Evolutionary conservation across 2,888 invertebrate genomes (phyloP).

Genomic region (Scaeva pyrastri): DNA sequence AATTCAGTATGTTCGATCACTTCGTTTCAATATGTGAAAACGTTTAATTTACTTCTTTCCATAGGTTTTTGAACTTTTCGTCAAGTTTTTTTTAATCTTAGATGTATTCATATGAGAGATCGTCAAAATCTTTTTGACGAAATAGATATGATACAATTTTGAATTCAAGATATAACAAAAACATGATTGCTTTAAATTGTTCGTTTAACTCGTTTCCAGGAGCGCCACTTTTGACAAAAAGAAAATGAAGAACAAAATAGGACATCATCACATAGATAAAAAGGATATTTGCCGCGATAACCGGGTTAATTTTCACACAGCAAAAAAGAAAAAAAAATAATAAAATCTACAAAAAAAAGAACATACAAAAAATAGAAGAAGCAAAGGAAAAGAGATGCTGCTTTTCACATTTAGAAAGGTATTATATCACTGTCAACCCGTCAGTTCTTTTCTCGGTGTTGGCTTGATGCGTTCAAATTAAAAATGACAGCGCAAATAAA

Average conservation of each 20-base stretch:
- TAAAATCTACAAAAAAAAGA: background rate
- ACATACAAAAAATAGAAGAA: too few relatives aligned
- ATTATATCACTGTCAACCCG: slow-evolving; percentile 58
- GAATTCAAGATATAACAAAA: background rate
- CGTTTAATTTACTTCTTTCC: too few relatives aligned
- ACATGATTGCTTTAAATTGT: background rate
- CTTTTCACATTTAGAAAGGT: slow-evolving; percentile 66
- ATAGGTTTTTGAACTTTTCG: too few relatives aligned
- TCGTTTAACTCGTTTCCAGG: too few relatives aligned
- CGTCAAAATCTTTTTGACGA: too few relatives aligned
- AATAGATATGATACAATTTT: too few relatives aligned
- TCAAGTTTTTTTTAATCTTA: too few relatives aligned
- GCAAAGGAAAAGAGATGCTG: slow-evolving; percentile 50
- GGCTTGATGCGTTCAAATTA: slow-evolving; percentile 73
- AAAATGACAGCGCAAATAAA: slow-evolving; percentile 72
- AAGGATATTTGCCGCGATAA: slow-evolving; percentile 59
- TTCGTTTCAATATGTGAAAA: too few relatives aligned
- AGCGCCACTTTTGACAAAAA: background rate
- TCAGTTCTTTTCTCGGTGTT: slow-evolving; percentile 39
- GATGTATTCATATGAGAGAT: too few relatives aligned
- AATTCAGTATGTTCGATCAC: too few relatives aligned
- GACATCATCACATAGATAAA: slow-evolving; percentile 7
- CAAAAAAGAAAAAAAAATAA: slow-evolving; percentile 13
- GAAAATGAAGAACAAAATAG: slow-evolving; percentile 46
- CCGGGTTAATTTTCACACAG: slow-evolving; percentile 66